Percentiles rank a stretch among this genome's conserved stretches.
Evolutionary conservation across 2,797 vertebrate species (phyloP).

Genomic region (Emys orbicularis): DNA sequence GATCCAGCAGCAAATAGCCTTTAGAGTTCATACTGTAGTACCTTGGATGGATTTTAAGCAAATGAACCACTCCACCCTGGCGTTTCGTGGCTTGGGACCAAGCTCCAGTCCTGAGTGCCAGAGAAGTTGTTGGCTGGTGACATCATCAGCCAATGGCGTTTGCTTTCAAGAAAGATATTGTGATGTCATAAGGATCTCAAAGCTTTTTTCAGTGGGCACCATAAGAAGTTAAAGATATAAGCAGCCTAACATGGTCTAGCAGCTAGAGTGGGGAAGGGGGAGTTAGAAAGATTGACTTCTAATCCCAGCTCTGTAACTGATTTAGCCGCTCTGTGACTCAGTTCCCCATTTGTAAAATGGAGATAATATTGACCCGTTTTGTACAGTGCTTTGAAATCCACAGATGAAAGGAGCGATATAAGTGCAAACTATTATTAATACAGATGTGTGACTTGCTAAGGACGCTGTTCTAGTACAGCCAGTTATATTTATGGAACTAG

Average conservation of each 20-base stretch:
- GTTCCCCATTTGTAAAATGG: background rate
- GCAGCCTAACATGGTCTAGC: background rate
- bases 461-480: background rate
- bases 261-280: background rate
- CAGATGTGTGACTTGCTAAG: background rate
- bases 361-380: background rate
- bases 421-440: background rate
- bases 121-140: background rate
- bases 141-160: constrained; percentile 12
- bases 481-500: background rate
- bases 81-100: background rate
- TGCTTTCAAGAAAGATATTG: background rate
- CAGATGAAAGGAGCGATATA: background rate
- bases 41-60: background rate
- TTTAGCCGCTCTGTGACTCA: background rate
- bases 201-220: background rate
- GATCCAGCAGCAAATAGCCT: background rate
- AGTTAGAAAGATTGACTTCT: background rate
- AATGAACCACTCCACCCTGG: background rate
- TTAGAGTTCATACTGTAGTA: background rate
- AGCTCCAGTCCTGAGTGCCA: background rate
- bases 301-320: background rate
- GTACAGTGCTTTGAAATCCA: background rate
- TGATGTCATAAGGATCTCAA: constrained; percentile 62
- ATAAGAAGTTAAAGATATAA: background rate